phyloP scores from a whole-genome alignment of 2,888 invertebrate genomes.

The Tetrapedia diversipes region DNA sequence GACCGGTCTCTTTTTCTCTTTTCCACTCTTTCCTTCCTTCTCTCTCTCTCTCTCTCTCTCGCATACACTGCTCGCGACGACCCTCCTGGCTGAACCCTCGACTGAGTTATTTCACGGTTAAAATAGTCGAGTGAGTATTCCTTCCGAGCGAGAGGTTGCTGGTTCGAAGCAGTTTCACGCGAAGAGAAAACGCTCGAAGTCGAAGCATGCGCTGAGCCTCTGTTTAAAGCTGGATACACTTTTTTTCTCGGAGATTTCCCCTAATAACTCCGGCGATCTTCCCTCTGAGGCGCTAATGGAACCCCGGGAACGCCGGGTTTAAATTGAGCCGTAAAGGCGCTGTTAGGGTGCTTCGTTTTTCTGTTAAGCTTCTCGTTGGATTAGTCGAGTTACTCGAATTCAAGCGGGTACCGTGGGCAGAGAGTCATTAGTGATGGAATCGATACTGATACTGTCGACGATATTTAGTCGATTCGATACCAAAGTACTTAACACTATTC shows the following conservation, averaged over 20 bases:
- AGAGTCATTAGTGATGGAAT: too few species aligned
- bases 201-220: slow-evolving; percentile 28
- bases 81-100: slow-evolving; percentile 67
- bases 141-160: slow-evolving; percentile 64
- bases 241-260: slow-evolving; percentile 10
- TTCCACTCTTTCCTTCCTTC: slow-evolving; percentile 9
- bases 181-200: slow-evolving; percentile 52
- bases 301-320: neutral
- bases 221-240: too few species aligned
- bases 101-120: slow-evolving; percentile 81
- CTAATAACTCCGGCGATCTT: slow-evolving; percentile 3
- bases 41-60: slow-evolving; percentile 50
- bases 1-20: neutral
- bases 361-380: too few species aligned
- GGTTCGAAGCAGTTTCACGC: slow-evolving; percentile 61
- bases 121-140: slow-evolving; percentile 79
- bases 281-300: neutral
- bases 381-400: too few species aligned
- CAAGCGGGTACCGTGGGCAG: too few species aligned
- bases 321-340: too few species aligned
- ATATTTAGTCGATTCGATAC: too few species aligned
- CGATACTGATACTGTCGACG: too few species aligned
- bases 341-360: too few species aligned
- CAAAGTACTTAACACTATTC: too few species aligned
- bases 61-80: slow-evolving; percentile 61